These are phyloP conservation scores for Lasioglossum calceatum DNA, from an alignment of 2,888 invertebrate species.

Conservation along the genomic window DNA sequence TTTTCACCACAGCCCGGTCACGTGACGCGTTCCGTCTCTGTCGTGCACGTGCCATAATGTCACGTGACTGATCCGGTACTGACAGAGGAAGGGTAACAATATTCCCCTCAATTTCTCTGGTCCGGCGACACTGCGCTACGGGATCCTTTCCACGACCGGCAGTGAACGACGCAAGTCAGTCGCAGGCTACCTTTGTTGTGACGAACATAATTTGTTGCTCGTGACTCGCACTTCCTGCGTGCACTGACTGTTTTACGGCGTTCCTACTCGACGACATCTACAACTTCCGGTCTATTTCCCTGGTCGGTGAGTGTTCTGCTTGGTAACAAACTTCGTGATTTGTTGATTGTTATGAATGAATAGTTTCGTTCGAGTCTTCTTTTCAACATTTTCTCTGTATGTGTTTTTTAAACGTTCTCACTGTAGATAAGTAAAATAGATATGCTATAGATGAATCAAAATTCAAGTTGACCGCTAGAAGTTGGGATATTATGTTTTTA, in stretches of 20 bases:
- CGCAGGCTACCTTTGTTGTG: slow-evolving; percentile 56
- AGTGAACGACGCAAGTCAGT: slow-evolving; percentile 54
- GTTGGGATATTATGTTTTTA: background rate
- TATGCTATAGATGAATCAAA: background rate
- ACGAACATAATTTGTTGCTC: slow-evolving; percentile 54
- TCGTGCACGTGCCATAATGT: background rate
- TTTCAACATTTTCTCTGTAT: background rate
- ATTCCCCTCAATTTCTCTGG: slow-evolving; percentile 5
- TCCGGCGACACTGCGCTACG: slow-evolving; percentile 43
- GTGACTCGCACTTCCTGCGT: slow-evolving; percentile 39
- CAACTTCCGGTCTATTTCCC: slow-evolving; percentile 5
- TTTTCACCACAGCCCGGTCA: background rate
- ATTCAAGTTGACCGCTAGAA: background rate
- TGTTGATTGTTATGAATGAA: background rate
- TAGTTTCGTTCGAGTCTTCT: background rate
- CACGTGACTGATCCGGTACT: background rate
- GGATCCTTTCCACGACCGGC: slow-evolving; percentile 56
- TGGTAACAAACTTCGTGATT: slow-evolving; percentile 28
- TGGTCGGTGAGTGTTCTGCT: slow-evolving; percentile 33
- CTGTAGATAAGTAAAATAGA: background rate
- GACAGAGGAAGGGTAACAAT: background rate
- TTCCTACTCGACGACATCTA: slow-evolving; percentile 5
- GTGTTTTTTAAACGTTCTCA: background rate
- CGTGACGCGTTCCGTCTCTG: background rate
- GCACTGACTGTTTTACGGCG: slow-evolving; percentile 21